Conservation (phyloP, 2,888 invertebrate species). For the Ochropleura leucogaster region DNA sequence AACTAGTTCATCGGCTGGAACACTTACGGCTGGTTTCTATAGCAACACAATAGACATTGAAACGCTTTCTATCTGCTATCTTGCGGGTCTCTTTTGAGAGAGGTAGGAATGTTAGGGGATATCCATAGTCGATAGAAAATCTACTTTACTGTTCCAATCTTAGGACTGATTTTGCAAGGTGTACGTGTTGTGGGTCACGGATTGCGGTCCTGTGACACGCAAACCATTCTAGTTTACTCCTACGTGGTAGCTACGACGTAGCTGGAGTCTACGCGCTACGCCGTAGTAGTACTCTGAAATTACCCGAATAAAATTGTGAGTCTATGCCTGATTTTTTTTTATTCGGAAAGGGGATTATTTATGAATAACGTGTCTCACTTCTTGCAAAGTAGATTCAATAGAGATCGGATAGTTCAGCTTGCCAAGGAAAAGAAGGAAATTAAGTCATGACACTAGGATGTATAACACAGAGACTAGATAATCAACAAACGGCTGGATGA, state of each 20-base stretch:
- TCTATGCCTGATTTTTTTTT: not conserved
- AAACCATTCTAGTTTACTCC: not conserved
- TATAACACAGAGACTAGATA: not conserved
- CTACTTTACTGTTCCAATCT: not conserved
- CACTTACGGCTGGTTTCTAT: conserved; percentile 56
- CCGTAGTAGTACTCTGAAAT: not conserved
- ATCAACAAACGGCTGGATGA: not conserved
- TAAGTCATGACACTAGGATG: not conserved
- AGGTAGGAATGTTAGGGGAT: conserved; percentile 1
- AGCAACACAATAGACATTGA: conserved; percentile 63
- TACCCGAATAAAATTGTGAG: not conserved
- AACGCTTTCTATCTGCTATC: conserved; percentile 66
- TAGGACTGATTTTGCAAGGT: not conserved
- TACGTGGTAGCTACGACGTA: conserved; percentile 14
- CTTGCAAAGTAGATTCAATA: not conserved
- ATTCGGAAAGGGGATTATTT: not conserved
- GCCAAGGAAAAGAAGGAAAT: not conserved
- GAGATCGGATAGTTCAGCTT: not conserved
- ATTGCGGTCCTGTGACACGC: not conserved
- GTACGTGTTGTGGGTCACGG: not conserved
- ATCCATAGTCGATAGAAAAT: conserved; percentile 39
- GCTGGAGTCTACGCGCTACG: not conserved
- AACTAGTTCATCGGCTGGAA: conserved; percentile 65
- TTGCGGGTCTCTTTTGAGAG: conserved; percentile 60
- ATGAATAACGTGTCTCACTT: not conserved